Base-by-base conservation (phyloP, 2,113 vertebrate genomes). In the Eptesicus fuscus region DNA sequence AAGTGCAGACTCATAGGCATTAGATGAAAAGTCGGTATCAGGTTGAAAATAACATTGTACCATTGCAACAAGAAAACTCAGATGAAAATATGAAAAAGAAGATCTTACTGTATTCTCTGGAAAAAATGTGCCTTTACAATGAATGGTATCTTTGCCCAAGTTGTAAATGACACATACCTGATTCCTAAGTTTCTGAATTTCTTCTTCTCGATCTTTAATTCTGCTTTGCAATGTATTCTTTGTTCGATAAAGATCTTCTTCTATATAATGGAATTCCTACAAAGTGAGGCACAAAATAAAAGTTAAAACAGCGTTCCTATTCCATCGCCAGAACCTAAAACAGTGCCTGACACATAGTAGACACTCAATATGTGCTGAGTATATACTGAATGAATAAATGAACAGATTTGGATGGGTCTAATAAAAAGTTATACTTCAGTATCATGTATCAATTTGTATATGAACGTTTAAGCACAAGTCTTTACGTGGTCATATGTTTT, bases 111-210 rank as follows among this genome's bases (percentile, higher is more conserved):
- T 17, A 56, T 11, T 13, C 69, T 73, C 69, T 32, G 49, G 30
- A 9, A 32, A 32, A 90, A 16, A 53, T 4, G 61, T 10, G n/a
- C 20, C 56, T 91, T 93, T 65, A 76, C 25, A 40, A 28, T 14
- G 49, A 40, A 23, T 14, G 49, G 30, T 32, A 65, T 25, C 56
- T 88, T 94, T 82, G 51, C 28, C 63, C 40, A 70, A 13, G 59
- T 0, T 93, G 30, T 61, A 9, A 73, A 40, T 3, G 49, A 35
- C 51, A 89, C 86, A 35, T 98, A 99, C 99, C 99, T 99, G 99
- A 97, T 99, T 99, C 98, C 99, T 99, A 95, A 99, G 99, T 97
- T 99, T 99, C 93, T 99, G 99, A 96, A 99, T 99, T 98, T 99
- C 99, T 87, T 99, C 99, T 94, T 99, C 99, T 97, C 99, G 95